Evolutionary conservation across 2,888 invertebrate genomes (phyloP), one percentile per base, ranked within the genome.

Genomic region (Altica lythri): DNA sequence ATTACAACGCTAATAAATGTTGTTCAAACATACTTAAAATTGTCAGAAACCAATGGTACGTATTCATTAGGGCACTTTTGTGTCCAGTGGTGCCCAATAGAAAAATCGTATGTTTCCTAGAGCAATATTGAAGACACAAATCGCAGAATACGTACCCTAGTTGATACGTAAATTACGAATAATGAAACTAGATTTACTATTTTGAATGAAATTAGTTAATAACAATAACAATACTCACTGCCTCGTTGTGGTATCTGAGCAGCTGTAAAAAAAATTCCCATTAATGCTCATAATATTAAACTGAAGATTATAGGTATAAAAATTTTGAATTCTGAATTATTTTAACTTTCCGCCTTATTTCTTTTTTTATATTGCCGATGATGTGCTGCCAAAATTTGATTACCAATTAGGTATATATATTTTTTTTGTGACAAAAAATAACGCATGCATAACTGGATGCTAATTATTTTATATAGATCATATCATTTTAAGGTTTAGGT

Each of bases 221-320:
- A 30, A 47, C 42, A 53, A 29, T 48, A 47, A 53, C 59, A 65
- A 77, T 84, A 89, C 90, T 89, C 81, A 90, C 90, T 89, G 86
- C 88, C 89, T 83, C 89, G 88, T 83, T 89, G 89, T 76, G 89
- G 89, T 77, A 90, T 89, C 86, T 90, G 89, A 79, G 89, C 89
- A 86, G 89, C 89, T 89, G 86, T 69, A 88, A 86, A 82, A 83
- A 81, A 77, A 80, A 64, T 14, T 14, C 19, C 6, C 6, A 40
- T 40, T 40, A 40, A 40, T 40, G n/a, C n/a, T n/a, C n/a, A n/a
- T n/a, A n/a, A n/a, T n/a, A n/a, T n/a, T n/a, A n/a, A n/a, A n/a
- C n/a, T n/a, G n/a, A n/a, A n/a, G n/a, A n/a, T n/a, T n/a, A n/a
- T n/a, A 12, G 30, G 30, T 2, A 12, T 13, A 1, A 5, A 8